Conservation (phyloP, 2,113 vertebrate species). For the Neoarius graeffei region DNA sequence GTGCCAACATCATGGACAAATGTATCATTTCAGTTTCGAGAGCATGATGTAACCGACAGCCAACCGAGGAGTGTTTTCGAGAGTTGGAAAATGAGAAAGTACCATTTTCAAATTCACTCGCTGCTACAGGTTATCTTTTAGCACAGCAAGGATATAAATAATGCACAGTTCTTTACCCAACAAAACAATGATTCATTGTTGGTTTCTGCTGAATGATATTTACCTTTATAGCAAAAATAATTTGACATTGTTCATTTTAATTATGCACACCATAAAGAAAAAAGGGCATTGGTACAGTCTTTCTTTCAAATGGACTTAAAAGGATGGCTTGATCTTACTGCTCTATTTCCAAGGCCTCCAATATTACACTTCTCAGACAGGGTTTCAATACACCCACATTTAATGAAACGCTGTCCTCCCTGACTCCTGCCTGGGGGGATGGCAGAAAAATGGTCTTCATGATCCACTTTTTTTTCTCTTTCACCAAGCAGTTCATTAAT, state of each 20-base stretch:
- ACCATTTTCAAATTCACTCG: constrained; percentile 1
- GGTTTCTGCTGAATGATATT: not conserved
- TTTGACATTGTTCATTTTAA: not conserved
- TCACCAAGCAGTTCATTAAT: constrained; percentile 17
- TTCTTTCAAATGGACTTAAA: not conserved
- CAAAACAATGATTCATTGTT: not conserved
- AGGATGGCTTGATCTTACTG: not conserved
- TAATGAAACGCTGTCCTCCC: constrained; percentile 9
- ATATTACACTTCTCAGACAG: not conserved
- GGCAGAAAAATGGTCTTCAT: constrained; percentile 10
- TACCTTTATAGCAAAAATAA: not conserved
- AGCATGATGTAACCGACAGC: constrained; percentile 19
- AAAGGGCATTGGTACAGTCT: not conserved
- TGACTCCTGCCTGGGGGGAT: constrained; percentile 1
- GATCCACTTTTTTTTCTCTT: not conserved
- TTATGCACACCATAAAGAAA: not conserved
- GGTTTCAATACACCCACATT: not conserved
- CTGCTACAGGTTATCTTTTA: not conserved
- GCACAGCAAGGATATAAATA: not conserved
- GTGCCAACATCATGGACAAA: not conserved
- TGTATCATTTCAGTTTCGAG: constrained; percentile 5
- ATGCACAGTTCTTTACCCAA: not conserved
- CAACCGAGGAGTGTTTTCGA: not conserved
- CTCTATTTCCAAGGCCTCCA: constrained; percentile 8
- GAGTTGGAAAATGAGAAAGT: constrained; percentile 11